Conservation (phyloP, 2,888 invertebrate species). For the Drosophila multiciliata region DNA sequence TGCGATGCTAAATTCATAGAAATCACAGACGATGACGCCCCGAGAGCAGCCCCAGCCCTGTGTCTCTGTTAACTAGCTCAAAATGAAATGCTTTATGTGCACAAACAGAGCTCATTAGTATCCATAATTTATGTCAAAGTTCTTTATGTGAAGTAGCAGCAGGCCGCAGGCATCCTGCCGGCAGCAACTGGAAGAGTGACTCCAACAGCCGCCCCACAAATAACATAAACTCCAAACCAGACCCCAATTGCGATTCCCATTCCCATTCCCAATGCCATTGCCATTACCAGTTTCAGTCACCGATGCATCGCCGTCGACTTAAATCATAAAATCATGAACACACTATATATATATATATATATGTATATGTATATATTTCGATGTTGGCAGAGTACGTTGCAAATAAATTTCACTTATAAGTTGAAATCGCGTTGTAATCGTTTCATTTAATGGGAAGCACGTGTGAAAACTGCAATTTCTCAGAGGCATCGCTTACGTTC, state of each 20-base stretch:
- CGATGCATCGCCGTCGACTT: constrained; percentile 49
- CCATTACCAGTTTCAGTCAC: constrained; percentile 25
- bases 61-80: constrained; percentile 38
- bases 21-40: constrained; percentile 37
- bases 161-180: constrained; percentile 17
- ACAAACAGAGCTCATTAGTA: constrained; percentile 75
- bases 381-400: constrained; percentile 46
- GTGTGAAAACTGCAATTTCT: constrained; percentile 80
- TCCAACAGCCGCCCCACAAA: constrained; percentile 51
- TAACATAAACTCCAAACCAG: constrained; percentile 5
- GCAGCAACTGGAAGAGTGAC: constrained; percentile 14
- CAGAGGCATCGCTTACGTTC: constrained; percentile 34
- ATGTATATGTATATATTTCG: constrained; percentile 19
- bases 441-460: constrained; percentile 83
- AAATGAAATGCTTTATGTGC: constrained; percentile 68
- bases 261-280: not conserved
- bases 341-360: constrained; percentile 18
- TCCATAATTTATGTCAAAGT: constrained; percentile 80
- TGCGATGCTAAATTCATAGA: constrained; percentile 43
- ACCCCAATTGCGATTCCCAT: not conserved
- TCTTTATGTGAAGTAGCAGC: constrained; percentile 72
- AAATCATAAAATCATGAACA: constrained; percentile 68
- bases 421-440: constrained; percentile 78
- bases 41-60: not conserved
- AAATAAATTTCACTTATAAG: constrained; percentile 83